Conservation (phyloP, 1,140 invertebrate genomes). For the Nomia melanderi region DNA sequence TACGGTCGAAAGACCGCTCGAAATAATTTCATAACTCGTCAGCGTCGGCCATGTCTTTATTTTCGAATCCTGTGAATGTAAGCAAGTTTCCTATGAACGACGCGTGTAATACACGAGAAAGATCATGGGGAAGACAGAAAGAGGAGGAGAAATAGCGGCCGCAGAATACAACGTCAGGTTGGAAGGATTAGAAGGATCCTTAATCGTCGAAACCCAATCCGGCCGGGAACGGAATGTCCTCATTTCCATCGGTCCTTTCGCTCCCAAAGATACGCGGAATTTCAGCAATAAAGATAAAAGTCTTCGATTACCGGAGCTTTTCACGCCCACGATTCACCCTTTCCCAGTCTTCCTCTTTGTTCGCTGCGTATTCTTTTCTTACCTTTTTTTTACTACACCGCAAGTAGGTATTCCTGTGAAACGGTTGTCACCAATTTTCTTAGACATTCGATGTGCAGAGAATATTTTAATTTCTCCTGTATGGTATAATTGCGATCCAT, state of each 20-base stretch:
- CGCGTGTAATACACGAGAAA: slow-evolving; percentile 6
- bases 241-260: slow-evolving; percentile 62
- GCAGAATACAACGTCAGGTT: slow-evolving; percentile 54
- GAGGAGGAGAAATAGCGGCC: slow-evolving; percentile 31
- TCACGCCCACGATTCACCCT: slow-evolving; percentile 12
- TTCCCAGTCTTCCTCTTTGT: slow-evolving; percentile 13
- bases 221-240: slow-evolving; percentile 68
- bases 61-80: slow-evolving; percentile 47
- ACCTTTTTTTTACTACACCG: slow-evolving; percentile 40
- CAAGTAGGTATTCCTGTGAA: slow-evolving; percentile 29
- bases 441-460: background rate
- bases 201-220: slow-evolving; percentile 71
- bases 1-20: slow-evolving; percentile 37
- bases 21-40: slow-evolving; percentile 57
- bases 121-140: slow-evolving; percentile 25
- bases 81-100: slow-evolving; percentile 46
- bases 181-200: slow-evolving; percentile 70
- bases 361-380: background rate
- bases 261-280: slow-evolving; percentile 68
- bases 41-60: slow-evolving; percentile 54
- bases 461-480: background rate
- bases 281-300: slow-evolving; percentile 74
- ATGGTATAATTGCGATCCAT: too few relatives aligned
- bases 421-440: slow-evolving; percentile 8
- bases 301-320: slow-evolving; percentile 62